These are phyloP conservation scores for Capreolus pygargus DNA, from an alignment of 2,113 vertebrate genomes.

Conservation along the genomic window DNA sequence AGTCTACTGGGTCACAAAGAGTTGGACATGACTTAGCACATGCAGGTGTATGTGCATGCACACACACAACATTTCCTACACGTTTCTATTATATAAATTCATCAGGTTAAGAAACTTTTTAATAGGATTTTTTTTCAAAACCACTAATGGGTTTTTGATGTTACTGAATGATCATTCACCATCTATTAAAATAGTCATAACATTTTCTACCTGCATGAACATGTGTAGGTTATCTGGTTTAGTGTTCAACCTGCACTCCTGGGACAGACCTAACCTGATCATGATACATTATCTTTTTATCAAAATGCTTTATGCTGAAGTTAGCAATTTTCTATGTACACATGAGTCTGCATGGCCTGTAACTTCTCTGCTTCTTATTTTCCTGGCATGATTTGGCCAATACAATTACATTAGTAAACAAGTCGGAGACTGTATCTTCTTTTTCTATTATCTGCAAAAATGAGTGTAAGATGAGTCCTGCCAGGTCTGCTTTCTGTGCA, in stretches of 20 bases:
- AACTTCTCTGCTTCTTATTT: not conserved
- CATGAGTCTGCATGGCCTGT: not conserved
- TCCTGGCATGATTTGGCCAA: not conserved
- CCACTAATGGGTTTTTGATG: not conserved
- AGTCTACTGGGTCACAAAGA: not conserved
- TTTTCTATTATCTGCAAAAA: not conserved
- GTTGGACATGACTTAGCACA: not conserved
- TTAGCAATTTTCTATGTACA: not conserved
- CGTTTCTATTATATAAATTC: not conserved
- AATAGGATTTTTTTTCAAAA: not conserved
- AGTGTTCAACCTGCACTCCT: not conserved
- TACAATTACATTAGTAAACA: not conserved
- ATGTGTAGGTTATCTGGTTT: not conserved
- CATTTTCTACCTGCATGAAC: not conserved
- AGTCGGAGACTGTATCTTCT: not conserved
- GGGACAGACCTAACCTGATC: not conserved
- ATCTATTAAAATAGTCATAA: not conserved
- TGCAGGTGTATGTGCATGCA: not conserved
- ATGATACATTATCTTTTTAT: not conserved
- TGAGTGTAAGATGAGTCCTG: not conserved
- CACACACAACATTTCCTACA: not conserved
- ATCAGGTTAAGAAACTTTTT: not conserved
- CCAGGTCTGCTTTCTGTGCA: not conserved
- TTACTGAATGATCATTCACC: not conserved
- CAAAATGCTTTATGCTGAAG: not conserved